Evolutionary conservation across 2,888 invertebrate genomes (phyloP).

Genomic region (Dynastes tityus): DNA sequence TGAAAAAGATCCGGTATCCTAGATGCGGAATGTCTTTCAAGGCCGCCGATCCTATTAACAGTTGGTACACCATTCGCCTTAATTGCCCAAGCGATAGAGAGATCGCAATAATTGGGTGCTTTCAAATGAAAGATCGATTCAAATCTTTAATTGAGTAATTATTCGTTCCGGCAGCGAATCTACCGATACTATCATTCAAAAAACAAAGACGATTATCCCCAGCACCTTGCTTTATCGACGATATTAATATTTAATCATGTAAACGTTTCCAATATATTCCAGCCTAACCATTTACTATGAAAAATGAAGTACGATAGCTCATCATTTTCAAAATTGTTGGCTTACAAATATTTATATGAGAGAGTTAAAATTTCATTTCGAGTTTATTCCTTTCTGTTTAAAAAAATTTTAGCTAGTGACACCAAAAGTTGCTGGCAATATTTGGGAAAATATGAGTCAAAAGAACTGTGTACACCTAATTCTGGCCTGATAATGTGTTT

Average conservation of each 20-base stretch:
- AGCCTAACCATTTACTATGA: neutral
- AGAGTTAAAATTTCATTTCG: too few relatives aligned
- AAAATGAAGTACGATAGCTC: neutral
- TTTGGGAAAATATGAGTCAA: too few relatives aligned
- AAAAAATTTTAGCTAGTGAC: too few relatives aligned
- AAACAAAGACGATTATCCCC: slow-evolving; percentile 6
- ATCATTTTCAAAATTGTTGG: too few relatives aligned
- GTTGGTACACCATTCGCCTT: slow-evolving; percentile 38
- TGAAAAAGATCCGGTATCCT: slow-evolving; percentile 38
- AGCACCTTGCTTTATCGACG: slow-evolving; percentile 6
- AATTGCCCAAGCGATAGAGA: slow-evolving; percentile 37
- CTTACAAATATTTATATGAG: too few relatives aligned
- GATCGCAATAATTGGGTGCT: slow-evolving; percentile 45
- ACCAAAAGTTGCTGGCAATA: too few relatives aligned
- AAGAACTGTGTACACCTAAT: too few relatives aligned
- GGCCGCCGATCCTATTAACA: slow-evolving; percentile 45
- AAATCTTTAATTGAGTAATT: slow-evolving; percentile 54
- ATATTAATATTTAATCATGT: slow-evolving; percentile 16
- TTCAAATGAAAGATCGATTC: slow-evolving; percentile 42
- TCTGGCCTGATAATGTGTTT: too few relatives aligned
- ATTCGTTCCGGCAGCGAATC: slow-evolving; percentile 50
- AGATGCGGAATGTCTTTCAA: slow-evolving; percentile 43
- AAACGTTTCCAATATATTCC: neutral
- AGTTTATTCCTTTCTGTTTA: too few relatives aligned
- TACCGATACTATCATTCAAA: slow-evolving; percentile 20